Evolutionary conservation across 1,140 invertebrate genomes (phyloP), one percentile per base, ranked within the genome.

Genomic region (Drosophila pachea): DNA sequence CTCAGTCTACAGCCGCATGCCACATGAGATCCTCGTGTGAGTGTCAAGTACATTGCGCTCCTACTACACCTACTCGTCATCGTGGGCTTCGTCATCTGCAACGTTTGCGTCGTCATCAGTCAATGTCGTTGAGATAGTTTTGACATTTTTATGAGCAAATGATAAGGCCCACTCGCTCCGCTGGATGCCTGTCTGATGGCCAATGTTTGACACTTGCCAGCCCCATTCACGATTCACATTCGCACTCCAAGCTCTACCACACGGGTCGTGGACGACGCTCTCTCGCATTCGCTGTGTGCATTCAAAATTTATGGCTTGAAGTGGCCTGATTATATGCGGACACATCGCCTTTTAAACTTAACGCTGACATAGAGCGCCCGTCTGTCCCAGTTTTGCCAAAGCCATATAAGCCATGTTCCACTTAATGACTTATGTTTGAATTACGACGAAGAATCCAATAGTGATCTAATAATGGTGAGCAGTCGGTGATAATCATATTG

Each of bases 61-160:
- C 16, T 55, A 22, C 22, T 55, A 38, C 12, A 43, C 40, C 14
- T 52, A 50, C n/a, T 56, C 50, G 16, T 45, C 16, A 33, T 42
- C 36, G 22, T 62, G 45, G 40, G 11, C n/a, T 22, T 38, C 60
- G 29, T 53, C 42, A 49, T 31, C 58, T 16, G 43, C 48, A 33
- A 32, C 47, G 42, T 14, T 31, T 47, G 5, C 50, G 48, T 55
- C 73, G 83, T 78, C 76, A 87, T 87, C 83, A 87, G 70, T 87
- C 83, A 87, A 79, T 76, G 83, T 87, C 83, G 79, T 59, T 63
- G 60, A 76, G 78, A 87, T 78, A 87, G 83, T 86, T 86, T 83
- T 84, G 82, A 86, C 82, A 87, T 82, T 86, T 86, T 87, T 87
- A 87, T 78, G 76, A 77, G 76, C 74, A 74, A 70, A 86, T 87